These are phyloP conservation scores for Saturnia pavonia DNA, from an alignment of 2,888 invertebrate genomes.

Conservation along the genomic window DNA sequence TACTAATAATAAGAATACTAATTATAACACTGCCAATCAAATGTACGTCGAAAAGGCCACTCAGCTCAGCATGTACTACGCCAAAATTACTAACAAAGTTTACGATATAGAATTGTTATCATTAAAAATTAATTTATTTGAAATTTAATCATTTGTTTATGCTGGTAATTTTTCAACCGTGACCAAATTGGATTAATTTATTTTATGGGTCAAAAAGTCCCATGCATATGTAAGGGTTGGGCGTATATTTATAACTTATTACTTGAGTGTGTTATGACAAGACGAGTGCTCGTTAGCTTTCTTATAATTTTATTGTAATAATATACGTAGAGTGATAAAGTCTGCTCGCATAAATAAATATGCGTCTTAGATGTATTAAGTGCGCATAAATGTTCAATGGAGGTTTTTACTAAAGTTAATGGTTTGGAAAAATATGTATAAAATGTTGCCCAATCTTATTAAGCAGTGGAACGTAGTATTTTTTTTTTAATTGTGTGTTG, in stretches of 20 bases:
- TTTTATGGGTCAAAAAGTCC: neutral
- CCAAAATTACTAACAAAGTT: too few species aligned
- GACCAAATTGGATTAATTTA: neutral
- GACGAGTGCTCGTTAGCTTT: conserved; percentile 11
- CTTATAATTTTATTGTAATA: conserved; percentile 1
- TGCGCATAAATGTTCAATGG: neutral
- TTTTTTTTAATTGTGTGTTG: neutral
- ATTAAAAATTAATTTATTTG: neutral
- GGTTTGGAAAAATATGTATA: neutral
- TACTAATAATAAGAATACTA: too few species aligned
- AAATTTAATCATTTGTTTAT: neutral
- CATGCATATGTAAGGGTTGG: neutral
- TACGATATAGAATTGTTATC: neutral
- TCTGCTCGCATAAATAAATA: too few species aligned
- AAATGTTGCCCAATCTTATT: neutral
- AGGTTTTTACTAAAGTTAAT: neutral
- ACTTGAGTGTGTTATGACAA: conserved; percentile 8
- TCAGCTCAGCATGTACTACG: too few species aligned
- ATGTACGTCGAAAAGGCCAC: too few species aligned
- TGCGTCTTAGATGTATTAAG: neutral
- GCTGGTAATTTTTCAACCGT: too few species aligned
- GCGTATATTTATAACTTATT: conserved; percentile 11
- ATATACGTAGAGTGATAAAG: too few species aligned
- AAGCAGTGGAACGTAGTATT: neutral
- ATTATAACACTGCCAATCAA: too few species aligned